Conservation (phyloP, 2,888 invertebrate genomes). For the Yponomeuta plumbellus region DNA sequence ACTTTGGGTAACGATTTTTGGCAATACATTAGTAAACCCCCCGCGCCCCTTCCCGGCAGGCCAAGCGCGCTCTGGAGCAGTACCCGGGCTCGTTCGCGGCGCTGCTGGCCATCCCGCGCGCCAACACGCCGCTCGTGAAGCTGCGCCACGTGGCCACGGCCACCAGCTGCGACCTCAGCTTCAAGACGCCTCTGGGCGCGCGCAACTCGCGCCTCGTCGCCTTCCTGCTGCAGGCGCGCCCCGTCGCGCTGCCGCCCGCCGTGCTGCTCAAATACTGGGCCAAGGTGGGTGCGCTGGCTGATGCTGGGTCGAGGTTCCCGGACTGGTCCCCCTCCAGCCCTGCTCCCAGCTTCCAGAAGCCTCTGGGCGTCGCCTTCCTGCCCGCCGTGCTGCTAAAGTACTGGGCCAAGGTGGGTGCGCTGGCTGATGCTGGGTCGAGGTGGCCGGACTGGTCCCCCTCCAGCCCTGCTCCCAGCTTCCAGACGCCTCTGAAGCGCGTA, state of each 20-base stretch:
- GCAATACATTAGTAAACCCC: too few relatives aligned
- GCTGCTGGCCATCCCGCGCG: constrained; percentile 79
- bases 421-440: too few relatives aligned
- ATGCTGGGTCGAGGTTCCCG: constrained; percentile 65
- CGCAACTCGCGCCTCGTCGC: constrained; percentile 81
- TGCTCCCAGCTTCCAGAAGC: too few relatives aligned
- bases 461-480: constrained; percentile 84
- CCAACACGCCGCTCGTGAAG: constrained; percentile 87
- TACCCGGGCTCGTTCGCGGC: constrained; percentile 66
- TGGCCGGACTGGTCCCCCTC: too few relatives aligned
- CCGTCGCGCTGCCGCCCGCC: constrained; percentile 76
- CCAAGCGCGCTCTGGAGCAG: constrained; percentile 54
- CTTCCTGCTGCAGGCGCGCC: constrained; percentile 76
- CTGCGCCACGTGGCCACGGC: constrained; percentile 78
- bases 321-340: too few relatives aligned
- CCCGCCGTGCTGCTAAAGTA: constrained; percentile 82
- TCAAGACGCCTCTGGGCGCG: constrained; percentile 82
- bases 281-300: constrained; percentile 63
- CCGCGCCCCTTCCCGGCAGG: constrained; percentile 25
- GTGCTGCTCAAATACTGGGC: constrained; percentile 86
- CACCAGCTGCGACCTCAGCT: constrained; percentile 83
- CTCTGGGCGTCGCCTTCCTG: too few relatives aligned
- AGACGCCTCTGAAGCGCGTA: constrained; percentile 81
- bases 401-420: constrained; percentile 76
- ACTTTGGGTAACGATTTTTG: too few relatives aligned